Evolutionary conservation across 2,888 invertebrate species (phyloP).

Genomic region (Geotrupes spiniger): DNA sequence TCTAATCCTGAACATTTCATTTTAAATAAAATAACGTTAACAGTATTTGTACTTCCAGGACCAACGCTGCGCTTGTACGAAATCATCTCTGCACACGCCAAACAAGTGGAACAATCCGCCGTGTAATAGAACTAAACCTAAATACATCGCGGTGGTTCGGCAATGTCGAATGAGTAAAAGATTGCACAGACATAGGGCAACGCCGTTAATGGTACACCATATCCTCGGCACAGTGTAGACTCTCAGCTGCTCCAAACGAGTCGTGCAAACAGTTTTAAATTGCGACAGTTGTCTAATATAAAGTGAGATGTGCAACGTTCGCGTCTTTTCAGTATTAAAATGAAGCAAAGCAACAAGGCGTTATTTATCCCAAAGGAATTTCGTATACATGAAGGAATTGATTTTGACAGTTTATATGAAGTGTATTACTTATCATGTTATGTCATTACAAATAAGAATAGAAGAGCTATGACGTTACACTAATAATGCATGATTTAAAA

Average conservation of each 20-base stretch:
- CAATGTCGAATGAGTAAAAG: conserved; percentile 32
- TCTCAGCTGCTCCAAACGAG: not conserved
- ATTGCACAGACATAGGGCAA: conserved; percentile 26
- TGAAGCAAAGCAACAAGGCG: conserved; percentile 12
- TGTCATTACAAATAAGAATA: conserved; percentile 11
- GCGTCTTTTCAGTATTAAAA: conserved; percentile 13
- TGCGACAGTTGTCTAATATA: conserved; percentile 14
- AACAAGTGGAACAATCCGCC: conserved; percentile 31
- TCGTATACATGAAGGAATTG: conserved; percentile 19
- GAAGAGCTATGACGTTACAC: too few relatives aligned
- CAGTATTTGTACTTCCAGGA: conserved; percentile 21
- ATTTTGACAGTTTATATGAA: conserved; percentile 13
- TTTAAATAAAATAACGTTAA: not conserved
- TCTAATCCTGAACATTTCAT: too few relatives aligned
- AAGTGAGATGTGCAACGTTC: conserved; percentile 12
- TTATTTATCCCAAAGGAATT: conserved; percentile 10
- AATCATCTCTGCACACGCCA: conserved; percentile 12
- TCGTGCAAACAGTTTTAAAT: not conserved
- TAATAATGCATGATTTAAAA: too few relatives aligned
- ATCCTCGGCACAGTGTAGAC: conserved; percentile 38
- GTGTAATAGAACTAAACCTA: conserved; percentile 28
- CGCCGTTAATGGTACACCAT: conserved; percentile 43
- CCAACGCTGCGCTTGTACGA: conserved; percentile 23
- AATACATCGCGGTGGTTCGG: conserved; percentile 6
- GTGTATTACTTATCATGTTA: not conserved